Base-by-base conservation (phyloP, 1,140 invertebrate species). In the Drosophila ananassae region DNA sequence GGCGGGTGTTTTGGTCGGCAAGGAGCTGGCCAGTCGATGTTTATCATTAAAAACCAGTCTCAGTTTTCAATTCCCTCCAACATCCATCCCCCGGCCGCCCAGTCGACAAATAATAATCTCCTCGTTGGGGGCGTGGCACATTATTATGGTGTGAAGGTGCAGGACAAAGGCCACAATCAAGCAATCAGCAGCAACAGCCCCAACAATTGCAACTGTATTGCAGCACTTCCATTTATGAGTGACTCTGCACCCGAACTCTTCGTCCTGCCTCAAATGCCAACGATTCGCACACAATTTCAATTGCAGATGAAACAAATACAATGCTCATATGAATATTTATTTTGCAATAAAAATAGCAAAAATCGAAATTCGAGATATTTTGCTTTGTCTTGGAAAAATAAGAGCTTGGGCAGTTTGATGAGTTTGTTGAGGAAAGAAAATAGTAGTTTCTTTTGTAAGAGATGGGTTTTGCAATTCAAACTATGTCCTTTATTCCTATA, bases 101-200 rank as follows among this genome's bases (percentile, higher is more conserved):
- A 50, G 72, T 66, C 51, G 54, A 50, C 69, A 78, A 85, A 87
- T 87, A 78, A 87, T 87, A 89, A 83, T 67, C 71, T 56, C 39
- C 69, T 66, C 56, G 48, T 61, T 17, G 28, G 24, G 44, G 63
- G 48, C 62, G 73, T 47, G 56, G 56, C 50, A 61, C 73, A 64
- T 78, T 82, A 68, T 82, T 77, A 82, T 77, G 71, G 74, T 68
- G 51, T 71, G 64, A 46, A 21, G 10, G 32, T 53, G n/a, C 51
- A 17, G 60, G 37, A 77, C 50, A 77, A 12, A 67, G 56, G 60
- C 77, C 78, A 76, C 78, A 87, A 87, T 89, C 61, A 52, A 76
- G 71, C 78, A 87, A 89, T 89, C 82, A 56, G 37, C 61, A 77
- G 77, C 61, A 73, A 73, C 57, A 80, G 77, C 62, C 44, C 47